Base-by-base conservation (phyloP, 2,113 vertebrate genomes). In the Microcebus ravelobensis region DNA sequence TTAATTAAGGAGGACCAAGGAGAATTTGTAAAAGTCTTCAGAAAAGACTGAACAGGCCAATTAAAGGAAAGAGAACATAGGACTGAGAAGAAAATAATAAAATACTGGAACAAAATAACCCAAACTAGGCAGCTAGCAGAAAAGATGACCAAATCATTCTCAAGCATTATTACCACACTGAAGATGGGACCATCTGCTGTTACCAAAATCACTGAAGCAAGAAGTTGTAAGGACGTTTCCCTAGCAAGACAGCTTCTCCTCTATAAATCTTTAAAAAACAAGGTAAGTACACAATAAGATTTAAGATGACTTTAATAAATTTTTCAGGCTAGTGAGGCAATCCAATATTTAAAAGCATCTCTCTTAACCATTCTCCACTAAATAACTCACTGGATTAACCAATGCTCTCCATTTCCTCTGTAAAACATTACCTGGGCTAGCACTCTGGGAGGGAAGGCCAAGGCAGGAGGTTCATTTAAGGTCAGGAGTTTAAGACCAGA, bases 1-100 rank as follows among this genome's bases (percentile, higher is more conserved):
- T 65, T 61, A 95, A 63, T 36, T 90, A 82, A 87, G 74, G n/a
- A 65, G 25, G 25, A 88, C 45, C 34, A 91, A 95, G 27, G 31
- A 52, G 34, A 21, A 79, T 50, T 70, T 71, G 10, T 90, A 70
- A 57, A 12, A 81, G 20, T 74, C 67, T 90, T 94, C 84, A 87
- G 45, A 95, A 95, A 95, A 90, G 52, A 55, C 68, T 57, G 15
- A 55, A 81, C n/a, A 48, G 34, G 21, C 29, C 36, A 76, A 82
- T 31, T 77, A 74, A 80, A 86, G 9, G 15, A 21, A 67, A 84
- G 42, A 55, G 27, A 67, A 81, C 86, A n/a, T 18, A 80, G 45
- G 50, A 67, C 74, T 63, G 29, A 86, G 42, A 29, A 85, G 65
- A 52, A 90, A 90, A 21, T 57, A 61, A 50, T 57, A 76, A 63